A percentile compares a stretch with the other conserved stretches of the same genome.
These are phyloP conservation scores for Myotis vivesi DNA, from an alignment of 2,797 vertebrate genomes.

Conservation along the genomic window DNA sequence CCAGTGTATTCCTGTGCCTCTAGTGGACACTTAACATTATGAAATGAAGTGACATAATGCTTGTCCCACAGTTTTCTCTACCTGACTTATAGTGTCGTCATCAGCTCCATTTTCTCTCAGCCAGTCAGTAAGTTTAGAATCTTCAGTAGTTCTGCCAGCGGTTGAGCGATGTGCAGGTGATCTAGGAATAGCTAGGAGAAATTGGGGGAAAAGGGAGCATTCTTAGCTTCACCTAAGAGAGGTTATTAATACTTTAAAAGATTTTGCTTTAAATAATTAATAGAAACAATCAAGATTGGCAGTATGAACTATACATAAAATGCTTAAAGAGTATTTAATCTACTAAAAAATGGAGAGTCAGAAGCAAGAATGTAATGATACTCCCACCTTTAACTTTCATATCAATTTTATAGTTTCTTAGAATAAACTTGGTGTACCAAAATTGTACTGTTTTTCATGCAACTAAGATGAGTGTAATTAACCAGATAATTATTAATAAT, in stretches of 20 bases:
- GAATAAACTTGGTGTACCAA: not conserved
- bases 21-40: not conserved
- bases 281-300: not conserved
- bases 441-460: not conserved
- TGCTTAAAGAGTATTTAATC: not conserved
- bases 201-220: not conserved
- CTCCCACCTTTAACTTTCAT: not conserved
- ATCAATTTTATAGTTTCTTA: not conserved
- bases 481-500: not conserved
- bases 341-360: not conserved
- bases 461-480: not conserved
- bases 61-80: constrained; percentile 76
- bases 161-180: constrained; percentile 79
- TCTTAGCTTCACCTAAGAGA: not conserved
- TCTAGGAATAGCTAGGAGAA: constrained; percentile 85
- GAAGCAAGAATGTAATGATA: not conserved
- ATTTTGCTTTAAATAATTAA: not conserved
- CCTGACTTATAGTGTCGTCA: constrained; percentile 91
- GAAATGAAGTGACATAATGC: not conserved
- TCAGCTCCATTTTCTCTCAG: constrained; percentile 91
- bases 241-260: not conserved
- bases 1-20: no score
- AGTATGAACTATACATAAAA: not conserved
- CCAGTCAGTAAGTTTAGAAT: constrained; percentile 91
- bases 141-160: constrained; percentile 78